Base-by-base conservation (phyloP, 2,113 vertebrate genomes). In the Clupea harengus region DNA sequence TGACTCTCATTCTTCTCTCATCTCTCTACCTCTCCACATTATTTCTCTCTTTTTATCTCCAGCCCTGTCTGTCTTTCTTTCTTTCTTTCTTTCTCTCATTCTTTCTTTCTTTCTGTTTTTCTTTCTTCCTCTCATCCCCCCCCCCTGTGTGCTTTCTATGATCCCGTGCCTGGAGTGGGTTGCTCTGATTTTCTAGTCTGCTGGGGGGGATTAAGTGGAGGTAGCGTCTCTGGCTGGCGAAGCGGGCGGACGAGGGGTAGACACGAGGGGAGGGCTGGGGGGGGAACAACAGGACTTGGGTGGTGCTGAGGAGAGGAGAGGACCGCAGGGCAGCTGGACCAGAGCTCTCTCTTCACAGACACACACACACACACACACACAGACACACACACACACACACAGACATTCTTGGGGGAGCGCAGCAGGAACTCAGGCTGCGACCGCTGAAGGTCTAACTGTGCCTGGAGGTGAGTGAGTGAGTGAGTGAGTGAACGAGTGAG, bases 201-300 rank as follows among this genome's bases (percentile, higher is more conserved):
- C 64, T 25, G 64, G 45, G 44, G 44, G 82, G 85, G 89, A 91
- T 89, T 89, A 90, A 87, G 85, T 72, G 46, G 83, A 91, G 87
- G 89, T 81, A 83, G 75, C 81, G 88, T 78, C 72, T 75, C 88
- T 87, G 87, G 87, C 88, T 84, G 39, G 13, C 28, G 28, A 11
- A 15, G 4, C 72, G 1, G 17, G 15, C 28, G 39, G 10, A 32
- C 9, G 28, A 32, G 25, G 39, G 72, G 13, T n/a, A 32, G 72
- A 39, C 28, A 81, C 15, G 83, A 82, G 39, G 75, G 3, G 44
- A 50, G 82, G 75, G 82, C 28, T 44, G 84, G 83, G 87, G 75
- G 72, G 82, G 81, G 86, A 89, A 54, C 78, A 78, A 81, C 81
- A n/a, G 82, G 87, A 81, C 83, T 86, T 75, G 52, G 85, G 80